phyloP scores from a whole-genome alignment of 2,797 vertebrate genomes.

The Molothrus ater region DNA sequence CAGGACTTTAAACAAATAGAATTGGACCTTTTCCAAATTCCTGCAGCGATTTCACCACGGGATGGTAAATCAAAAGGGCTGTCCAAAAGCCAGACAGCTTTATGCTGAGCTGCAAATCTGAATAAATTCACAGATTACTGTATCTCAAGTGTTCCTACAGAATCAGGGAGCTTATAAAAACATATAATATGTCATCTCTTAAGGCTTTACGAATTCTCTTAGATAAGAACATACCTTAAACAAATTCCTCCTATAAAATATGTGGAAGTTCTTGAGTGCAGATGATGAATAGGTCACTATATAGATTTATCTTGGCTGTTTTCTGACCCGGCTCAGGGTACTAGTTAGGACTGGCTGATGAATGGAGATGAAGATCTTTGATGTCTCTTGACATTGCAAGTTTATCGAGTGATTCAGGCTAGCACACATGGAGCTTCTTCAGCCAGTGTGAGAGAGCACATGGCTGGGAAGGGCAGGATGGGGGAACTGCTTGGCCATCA shows the following conservation, averaged over 20 bases:
- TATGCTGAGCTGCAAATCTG: slow-evolving; percentile 34
- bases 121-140: slow-evolving; percentile 9
- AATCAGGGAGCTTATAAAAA: slow-evolving; percentile 30
- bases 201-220: background rate
- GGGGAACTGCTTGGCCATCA: background rate
- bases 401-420: background rate
- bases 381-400: background rate
- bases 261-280: background rate
- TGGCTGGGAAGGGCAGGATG: background rate
- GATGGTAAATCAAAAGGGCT: slow-evolving; percentile 67
- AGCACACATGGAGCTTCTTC: background rate
- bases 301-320: background rate
- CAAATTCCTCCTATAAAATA: slow-evolving; percentile 31
- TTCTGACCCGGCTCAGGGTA: background rate
- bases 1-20: slow-evolving; percentile 67
- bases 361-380: background rate
- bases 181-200: slow-evolving; percentile 24
- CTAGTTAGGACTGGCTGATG: background rate
- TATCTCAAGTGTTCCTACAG: slow-evolving; percentile 25
- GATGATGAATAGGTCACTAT: background rate
- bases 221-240: slow-evolving; percentile 49
- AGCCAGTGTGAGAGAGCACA: background rate
- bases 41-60: slow-evolving; percentile 50
- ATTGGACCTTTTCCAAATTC: slow-evolving; percentile 68
- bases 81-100: slow-evolving; percentile 59